Percentiles rank a stretch among this genome's conserved stretches.
These are phyloP conservation scores for Azemiops feae DNA, from an alignment of 2,113 vertebrate species.

Conservation along the genomic window DNA sequence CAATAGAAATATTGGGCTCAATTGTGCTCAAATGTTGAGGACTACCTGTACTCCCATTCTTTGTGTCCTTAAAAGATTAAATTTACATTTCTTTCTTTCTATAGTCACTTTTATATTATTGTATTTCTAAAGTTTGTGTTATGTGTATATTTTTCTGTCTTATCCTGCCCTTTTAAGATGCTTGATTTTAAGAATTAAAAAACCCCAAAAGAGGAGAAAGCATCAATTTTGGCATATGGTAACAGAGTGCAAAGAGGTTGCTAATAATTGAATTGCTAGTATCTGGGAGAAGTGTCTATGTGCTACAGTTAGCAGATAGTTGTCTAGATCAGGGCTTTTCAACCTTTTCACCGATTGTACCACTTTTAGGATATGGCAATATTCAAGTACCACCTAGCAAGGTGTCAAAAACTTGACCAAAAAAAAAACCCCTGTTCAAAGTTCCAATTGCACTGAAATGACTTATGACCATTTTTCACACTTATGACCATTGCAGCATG, in stretches of 20 bases:
- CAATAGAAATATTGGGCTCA: not conserved
- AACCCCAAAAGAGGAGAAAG: not conserved
- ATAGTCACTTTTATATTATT: not conserved
- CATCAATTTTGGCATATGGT: not conserved
- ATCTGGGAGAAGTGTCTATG: not conserved
- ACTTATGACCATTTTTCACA: too few species aligned
- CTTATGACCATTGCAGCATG: too few species aligned
- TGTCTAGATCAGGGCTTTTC: too few species aligned
- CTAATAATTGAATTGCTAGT: not conserved
- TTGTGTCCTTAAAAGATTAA: not conserved
- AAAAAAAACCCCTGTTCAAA: too few species aligned
- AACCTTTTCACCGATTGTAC: too few species aligned
- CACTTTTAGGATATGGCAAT: too few species aligned
- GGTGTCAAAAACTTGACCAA: too few species aligned
- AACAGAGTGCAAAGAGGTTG: not conserved
- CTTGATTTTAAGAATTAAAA: not conserved
- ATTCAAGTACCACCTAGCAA: too few species aligned
- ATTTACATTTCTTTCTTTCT: not conserved
- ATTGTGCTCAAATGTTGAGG: not conserved
- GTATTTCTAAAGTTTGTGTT: not conserved
- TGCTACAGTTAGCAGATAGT: conserved; percentile 6
- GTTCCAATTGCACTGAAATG: too few species aligned
- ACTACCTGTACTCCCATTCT: not conserved
- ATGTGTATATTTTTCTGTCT: not conserved
- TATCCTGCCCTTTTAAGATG: not conserved